Evolutionary conservation across 2,797 vertebrate species (phyloP).

Genomic region (Coregonus sp.): DNA sequence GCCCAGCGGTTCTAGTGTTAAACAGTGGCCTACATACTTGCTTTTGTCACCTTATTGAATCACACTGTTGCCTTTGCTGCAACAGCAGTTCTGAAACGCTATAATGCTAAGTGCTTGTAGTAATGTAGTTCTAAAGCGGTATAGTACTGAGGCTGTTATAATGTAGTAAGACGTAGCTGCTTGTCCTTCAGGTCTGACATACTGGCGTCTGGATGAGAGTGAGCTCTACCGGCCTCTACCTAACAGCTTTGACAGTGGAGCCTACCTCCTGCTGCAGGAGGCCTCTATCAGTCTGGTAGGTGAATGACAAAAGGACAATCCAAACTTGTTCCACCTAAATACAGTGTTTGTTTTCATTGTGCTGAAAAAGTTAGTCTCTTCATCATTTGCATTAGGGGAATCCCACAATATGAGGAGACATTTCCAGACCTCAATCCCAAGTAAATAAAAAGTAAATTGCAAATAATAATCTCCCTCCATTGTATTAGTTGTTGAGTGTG

Average conservation of each 20-base stretch:
- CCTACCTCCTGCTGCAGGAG: conserved; percentile 70
- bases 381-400: background rate
- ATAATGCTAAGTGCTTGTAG: background rate
- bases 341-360: background rate
- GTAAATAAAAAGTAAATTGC: background rate
- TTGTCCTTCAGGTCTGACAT: conserved; percentile 79
- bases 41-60: background rate
- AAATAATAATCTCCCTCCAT: background rate
- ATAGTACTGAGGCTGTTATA: background rate
- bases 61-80: background rate
- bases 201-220: conserved; percentile 88
- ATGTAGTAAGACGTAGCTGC: background rate
- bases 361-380: background rate
- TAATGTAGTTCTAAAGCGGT: background rate
- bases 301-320: conserved; percentile 1
- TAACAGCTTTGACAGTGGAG: conserved; percentile 77
- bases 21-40: background rate
- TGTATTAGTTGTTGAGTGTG: conserved; percentile 1
- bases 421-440: background rate
- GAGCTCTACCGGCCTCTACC: conserved; percentile 85
- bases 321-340: background rate
- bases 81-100: background rate
- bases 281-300: conserved; percentile 75
- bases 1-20: background rate
- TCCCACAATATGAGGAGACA: background rate